Evolutionary conservation across 2,888 invertebrate genomes (phyloP).

Genomic region (Thymelicus acteon): DNA sequence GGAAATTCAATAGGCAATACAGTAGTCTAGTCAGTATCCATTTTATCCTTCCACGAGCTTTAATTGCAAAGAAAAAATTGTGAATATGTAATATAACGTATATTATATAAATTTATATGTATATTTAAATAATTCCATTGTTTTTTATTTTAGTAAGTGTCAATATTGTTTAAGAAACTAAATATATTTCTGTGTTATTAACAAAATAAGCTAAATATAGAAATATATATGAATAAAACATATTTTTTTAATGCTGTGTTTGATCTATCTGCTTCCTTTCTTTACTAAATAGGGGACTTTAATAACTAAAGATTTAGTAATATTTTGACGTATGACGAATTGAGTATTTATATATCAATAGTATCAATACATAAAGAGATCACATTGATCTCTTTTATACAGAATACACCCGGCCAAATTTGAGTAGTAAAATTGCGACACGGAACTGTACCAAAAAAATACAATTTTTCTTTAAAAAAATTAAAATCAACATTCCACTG

Average conservation of each 20-base stretch:
- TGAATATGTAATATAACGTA: constrained; percentile 15
- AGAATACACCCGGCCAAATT: no score
- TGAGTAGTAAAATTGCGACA: no score
- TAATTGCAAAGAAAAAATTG: constrained; percentile 11
- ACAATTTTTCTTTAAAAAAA: no score
- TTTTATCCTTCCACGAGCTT: constrained; percentile 26
- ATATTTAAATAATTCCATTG: constrained; percentile 7
- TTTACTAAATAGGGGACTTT: no score
- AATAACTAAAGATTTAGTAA: no score
- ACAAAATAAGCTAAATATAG: constrained; percentile 27
- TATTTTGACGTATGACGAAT: no score
- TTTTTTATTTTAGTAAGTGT: constrained; percentile 17
- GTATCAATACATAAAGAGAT: no score
- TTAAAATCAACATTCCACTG: no score
- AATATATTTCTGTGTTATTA: constrained; percentile 22
- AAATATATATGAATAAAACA: constrained; percentile 18
- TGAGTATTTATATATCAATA: no score
- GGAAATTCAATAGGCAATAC: background rate
- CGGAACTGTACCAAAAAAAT: no score
- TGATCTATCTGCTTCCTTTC: background rate
- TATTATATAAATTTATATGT: background rate
- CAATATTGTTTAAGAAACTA: constrained; percentile 4
- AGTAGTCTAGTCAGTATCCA: constrained; percentile 23
- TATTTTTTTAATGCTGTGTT: constrained; percentile 19
- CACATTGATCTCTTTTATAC: no score